A percentile compares a stretch with the other conserved stretches of the same genome.
Evolutionary conservation across 2,797 vertebrate species (phyloP).

Genomic region (Myioborus melanocephalus): DNA sequence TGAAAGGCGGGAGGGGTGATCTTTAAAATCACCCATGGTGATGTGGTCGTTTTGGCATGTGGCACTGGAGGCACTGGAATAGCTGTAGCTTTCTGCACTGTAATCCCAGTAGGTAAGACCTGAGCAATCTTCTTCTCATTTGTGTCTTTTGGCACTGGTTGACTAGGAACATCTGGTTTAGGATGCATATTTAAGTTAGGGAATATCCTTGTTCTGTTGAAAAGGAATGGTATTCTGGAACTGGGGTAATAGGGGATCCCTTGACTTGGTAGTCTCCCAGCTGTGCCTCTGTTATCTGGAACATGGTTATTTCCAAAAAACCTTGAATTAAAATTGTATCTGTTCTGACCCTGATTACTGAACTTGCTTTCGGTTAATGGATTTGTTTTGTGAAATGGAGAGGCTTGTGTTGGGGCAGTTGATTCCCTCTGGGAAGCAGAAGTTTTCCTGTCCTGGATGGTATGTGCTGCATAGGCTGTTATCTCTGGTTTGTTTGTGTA

Average conservation of each 20-base stretch:
- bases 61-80: slow-evolving; percentile 1
- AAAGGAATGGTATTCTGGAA: slow-evolving; percentile 48
- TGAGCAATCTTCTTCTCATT: background rate
- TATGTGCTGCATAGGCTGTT: slow-evolving; percentile 53
- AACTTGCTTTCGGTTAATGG: background rate
- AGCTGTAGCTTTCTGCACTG: slow-evolving; percentile 34
- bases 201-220: slow-evolving; percentile 62
- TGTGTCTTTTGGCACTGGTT: background rate
- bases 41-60: background rate
- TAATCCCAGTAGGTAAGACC: background rate
- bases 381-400: slow-evolving; percentile 12
- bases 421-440: background rate
- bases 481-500: slow-evolving; percentile 64
- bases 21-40: background rate
- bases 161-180: slow-evolving; percentile 13
- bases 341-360: background rate
- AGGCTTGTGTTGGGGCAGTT: slow-evolving; percentile 23
- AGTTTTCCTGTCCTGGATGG: background rate
- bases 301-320: slow-evolving; percentile 73
- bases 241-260: slow-evolving; percentile 40
- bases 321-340: slow-evolving; percentile 45
- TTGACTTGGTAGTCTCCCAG: slow-evolving; percentile 36
- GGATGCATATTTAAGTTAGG: slow-evolving; percentile 4
- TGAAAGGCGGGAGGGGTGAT: background rate
- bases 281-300: slow-evolving; percentile 64